Conservation (phyloP, 2,888 invertebrate species). For the Drosophila paracracens region DNA sequence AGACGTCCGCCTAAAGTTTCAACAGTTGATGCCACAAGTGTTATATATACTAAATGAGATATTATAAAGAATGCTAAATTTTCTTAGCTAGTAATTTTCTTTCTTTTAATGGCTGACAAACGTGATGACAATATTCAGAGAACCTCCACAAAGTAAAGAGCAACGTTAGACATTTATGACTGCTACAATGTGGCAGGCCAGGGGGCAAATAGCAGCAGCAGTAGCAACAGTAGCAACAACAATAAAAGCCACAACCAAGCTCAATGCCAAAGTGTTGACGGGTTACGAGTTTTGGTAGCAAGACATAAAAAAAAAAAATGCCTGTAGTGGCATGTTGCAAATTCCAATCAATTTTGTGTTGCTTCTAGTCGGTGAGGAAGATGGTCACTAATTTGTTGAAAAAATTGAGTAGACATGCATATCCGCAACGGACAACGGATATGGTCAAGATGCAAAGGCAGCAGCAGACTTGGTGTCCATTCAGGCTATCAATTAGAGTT, state of each 20-base stretch:
- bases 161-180: slow-evolving; percentile 38
- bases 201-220: slow-evolving; percentile 38
- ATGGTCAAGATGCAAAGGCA: slow-evolving; percentile 76
- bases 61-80: background rate
- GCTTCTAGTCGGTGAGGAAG: slow-evolving; percentile 41
- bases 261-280: slow-evolving; percentile 56
- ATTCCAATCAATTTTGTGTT: slow-evolving; percentile 82
- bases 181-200: slow-evolving; percentile 20
- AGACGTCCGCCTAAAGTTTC: background rate
- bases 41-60: background rate
- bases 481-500: slow-evolving; percentile 65
- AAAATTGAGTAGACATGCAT: slow-evolving; percentile 82
- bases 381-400: slow-evolving; percentile 73
- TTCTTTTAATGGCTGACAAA: background rate
- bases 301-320: slow-evolving; percentile 25
- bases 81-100: background rate
- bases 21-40: background rate
- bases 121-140: background rate
- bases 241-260: slow-evolving; percentile 56
- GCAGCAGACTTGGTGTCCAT: slow-evolving; percentile 32
- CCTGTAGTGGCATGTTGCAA: slow-evolving; percentile 65
- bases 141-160: background rate
- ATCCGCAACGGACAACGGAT: slow-evolving; percentile 69
- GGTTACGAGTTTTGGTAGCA: slow-evolving; percentile 37
- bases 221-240: slow-evolving; percentile 27